phyloP scores from a whole-genome alignment of 2,113 vertebrate species.

The Antennarius striatus region DNA sequence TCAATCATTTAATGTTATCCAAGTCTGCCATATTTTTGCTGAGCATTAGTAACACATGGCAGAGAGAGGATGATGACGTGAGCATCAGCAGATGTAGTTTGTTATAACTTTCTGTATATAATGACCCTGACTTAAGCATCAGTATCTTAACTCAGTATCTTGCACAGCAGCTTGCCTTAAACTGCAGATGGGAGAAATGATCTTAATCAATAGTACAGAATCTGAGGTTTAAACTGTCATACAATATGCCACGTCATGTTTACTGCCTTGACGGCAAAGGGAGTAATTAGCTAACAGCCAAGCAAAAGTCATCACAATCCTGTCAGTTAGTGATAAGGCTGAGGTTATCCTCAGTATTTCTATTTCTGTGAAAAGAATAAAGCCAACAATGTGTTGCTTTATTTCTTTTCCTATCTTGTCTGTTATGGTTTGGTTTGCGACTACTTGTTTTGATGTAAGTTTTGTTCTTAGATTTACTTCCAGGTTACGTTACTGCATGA shows the following conservation, averaged over 20 bases:
- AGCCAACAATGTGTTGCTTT: no score
- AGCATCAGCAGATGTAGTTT: conserved; percentile 43
- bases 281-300: no score
- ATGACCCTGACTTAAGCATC: conserved; percentile 43
- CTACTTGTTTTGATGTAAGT: no score
- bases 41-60: conserved; percentile 67
- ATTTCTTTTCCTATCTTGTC: no score
- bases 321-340: no score
- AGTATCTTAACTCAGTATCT: conserved; percentile 48
- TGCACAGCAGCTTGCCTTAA: conserved; percentile 22
- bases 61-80: conserved; percentile 51
- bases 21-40: conserved; percentile 64
- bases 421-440: no score
- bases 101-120: conserved; percentile 63
- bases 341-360: no score
- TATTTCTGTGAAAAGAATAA: no score
- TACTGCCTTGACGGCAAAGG: no score
- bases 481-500: no score
- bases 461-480: no score
- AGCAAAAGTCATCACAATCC: no score
- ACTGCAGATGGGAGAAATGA: conserved; percentile 2
- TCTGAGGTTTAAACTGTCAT: conserved; percentile 18
- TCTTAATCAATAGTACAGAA: conserved; percentile 15
- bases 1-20: conserved; percentile 62
- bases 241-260: neutral